Conservation (phyloP, 64 coral and sea anemone genomes). For the Platygyra sinensis region DNA sequence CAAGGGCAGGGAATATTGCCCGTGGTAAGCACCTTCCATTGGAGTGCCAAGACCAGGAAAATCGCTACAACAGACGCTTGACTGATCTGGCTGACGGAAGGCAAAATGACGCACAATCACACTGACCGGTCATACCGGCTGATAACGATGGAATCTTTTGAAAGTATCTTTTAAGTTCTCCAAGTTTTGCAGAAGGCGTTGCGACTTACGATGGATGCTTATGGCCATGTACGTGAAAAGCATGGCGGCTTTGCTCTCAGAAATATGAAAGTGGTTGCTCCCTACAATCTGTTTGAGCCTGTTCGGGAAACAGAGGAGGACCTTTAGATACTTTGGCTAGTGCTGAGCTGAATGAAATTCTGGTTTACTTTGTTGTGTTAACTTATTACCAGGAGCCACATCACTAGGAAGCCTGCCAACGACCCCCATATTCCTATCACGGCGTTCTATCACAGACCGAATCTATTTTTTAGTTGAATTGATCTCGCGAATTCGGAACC, state of each 20-base stretch:
- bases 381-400: too few species aligned
- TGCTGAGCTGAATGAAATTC: too few species aligned
- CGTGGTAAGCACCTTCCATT: slow-evolving; percentile 45
- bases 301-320: too few species aligned
- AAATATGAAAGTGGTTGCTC: slow-evolving; percentile 6
- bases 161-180: slow-evolving; percentile 25
- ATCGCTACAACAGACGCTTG: slow-evolving; percentile 1
- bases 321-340: too few species aligned
- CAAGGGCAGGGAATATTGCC: slow-evolving; percentile 13
- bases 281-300: slow-evolving; percentile 51
- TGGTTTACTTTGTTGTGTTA: too few species aligned
- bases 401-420: too few species aligned
- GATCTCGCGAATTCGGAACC: too few species aligned
- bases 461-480: too few species aligned
- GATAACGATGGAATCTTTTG: slow-evolving; percentile 49
- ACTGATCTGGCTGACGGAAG: slow-evolving; percentile 33
- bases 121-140: slow-evolving; percentile 1
- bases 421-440: too few species aligned
- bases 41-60: slow-evolving; percentile 26
- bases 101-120: slow-evolving; percentile 10
- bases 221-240: slow-evolving; percentile 41
- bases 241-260: slow-evolving; percentile 11
- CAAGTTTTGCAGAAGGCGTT: slow-evolving; percentile 34
- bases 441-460: too few species aligned
- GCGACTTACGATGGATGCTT: slow-evolving; percentile 37